phyloP scores from a whole-genome alignment of 2,888 invertebrate species.

The Allygus modestus region DNA sequence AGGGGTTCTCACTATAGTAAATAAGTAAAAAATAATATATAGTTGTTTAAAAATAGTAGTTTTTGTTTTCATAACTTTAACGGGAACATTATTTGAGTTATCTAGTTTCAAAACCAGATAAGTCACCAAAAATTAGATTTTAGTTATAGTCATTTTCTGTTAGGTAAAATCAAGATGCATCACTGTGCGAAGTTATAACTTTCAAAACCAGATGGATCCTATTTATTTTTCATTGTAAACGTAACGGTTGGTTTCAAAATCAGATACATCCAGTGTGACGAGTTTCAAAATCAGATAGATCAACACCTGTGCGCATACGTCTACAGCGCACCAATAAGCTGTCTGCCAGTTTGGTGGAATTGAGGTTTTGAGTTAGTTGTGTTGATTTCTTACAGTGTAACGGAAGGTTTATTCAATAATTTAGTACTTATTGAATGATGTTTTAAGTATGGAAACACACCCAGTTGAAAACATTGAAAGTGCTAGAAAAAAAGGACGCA shows the following conservation, averaged over 20 bases:
- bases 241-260: background rate
- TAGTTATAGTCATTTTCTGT: background rate
- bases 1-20: too few species aligned
- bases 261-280: background rate
- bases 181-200: background rate
- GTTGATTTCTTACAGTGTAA: background rate
- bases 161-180: background rate
- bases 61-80: too few species aligned
- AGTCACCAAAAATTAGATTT: background rate
- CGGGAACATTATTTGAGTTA: background rate
- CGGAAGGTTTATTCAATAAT: background rate
- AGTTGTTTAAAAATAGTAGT: too few species aligned
- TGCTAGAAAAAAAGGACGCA: background rate
- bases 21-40: too few species aligned
- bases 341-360: background rate
- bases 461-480: background rate
- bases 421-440: background rate
- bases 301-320: background rate
- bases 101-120: conserved; percentile 27
- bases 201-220: background rate
- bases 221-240: background rate
- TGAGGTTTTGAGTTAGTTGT: background rate
- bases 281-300: background rate
- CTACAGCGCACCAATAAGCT: background rate
- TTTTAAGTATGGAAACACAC: background rate